These are phyloP conservation scores for Nesidiocoris tenuis DNA, from an alignment of 2,888 invertebrate species.

Conservation along the genomic window DNA sequence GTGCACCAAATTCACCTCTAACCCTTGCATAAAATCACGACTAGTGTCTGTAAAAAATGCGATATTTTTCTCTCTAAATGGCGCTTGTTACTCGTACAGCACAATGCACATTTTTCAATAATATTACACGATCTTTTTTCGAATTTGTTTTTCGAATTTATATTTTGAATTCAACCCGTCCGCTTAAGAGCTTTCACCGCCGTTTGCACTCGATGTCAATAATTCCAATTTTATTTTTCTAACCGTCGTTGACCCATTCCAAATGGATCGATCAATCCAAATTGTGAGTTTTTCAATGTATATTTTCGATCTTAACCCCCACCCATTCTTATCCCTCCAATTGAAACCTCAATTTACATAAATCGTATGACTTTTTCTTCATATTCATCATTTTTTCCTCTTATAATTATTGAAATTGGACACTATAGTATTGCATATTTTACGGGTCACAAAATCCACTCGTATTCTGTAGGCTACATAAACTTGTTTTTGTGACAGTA, in stretches of 20 bases:
- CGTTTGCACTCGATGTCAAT: slow-evolving; percentile 20
- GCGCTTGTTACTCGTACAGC: slow-evolving; percentile 1
- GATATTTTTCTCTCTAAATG: not conserved
- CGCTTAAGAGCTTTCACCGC: slow-evolving; percentile 33
- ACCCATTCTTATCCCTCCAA: slow-evolving; percentile 19
- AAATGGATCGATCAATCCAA: slow-evolving; percentile 20
- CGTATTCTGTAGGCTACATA: slow-evolving; percentile 5
- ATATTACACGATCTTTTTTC: slow-evolving; percentile 27
- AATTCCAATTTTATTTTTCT: not conserved
- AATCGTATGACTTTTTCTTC: not conserved
- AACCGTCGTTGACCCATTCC: slow-evolving; percentile 16
- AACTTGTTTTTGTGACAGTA: slow-evolving; percentile 28
- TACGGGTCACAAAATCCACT: slow-evolving; percentile 14
- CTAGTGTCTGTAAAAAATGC: not conserved
- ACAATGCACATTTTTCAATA: slow-evolving; percentile 31
- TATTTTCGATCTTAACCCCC: slow-evolving; percentile 2
- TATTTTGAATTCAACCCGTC: slow-evolving; percentile 12
- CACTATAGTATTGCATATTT: slow-evolving; percentile 31
- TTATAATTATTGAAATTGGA: not conserved
- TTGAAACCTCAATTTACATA: not conserved
- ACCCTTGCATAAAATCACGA: not conserved
- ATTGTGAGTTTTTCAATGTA: slow-evolving; percentile 13
- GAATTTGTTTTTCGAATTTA: no score
- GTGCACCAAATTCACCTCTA: not conserved
- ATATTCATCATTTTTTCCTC: not conserved